A percentile compares a stretch with the other conserved stretches of the same genome.
These are phyloP conservation scores for Oryzias woworae DNA, from an alignment of 2,113 vertebrate genomes.

Conservation along the genomic window DNA sequence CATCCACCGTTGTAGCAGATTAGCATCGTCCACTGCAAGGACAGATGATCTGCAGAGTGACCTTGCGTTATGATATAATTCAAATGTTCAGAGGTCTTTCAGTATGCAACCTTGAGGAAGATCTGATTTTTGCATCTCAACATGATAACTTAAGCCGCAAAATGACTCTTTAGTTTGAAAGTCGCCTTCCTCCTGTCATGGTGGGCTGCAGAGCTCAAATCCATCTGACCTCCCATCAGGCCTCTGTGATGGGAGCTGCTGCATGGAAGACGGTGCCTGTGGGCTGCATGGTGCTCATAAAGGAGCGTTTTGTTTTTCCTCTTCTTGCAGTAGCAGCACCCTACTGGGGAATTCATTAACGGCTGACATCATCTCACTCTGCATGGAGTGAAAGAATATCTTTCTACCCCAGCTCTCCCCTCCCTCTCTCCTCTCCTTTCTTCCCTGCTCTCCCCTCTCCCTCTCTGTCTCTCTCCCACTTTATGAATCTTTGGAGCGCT, in stretches of 20 bases:
- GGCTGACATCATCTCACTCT: conserved; percentile 79
- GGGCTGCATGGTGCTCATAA: conserved; percentile 68
- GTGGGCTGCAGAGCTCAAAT: conserved; percentile 41
- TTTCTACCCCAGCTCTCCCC: conserved; percentile 67
- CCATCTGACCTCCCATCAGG: conserved; percentile 57
- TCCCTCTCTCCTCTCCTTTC: conserved; percentile 19
- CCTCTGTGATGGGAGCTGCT: conserved; percentile 50
- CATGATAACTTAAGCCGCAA: no score
- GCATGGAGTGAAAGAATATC: conserved; percentile 72
- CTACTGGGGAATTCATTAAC: conserved; percentile 79
- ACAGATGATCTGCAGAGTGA: no score
- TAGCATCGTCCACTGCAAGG: no score
- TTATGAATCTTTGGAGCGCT: conserved; percentile 41
- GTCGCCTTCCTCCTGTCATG: conserved; percentile 18
- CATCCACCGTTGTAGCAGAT: no score
- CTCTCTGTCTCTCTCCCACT: conserved; percentile 26
- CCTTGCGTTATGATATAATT: no score
- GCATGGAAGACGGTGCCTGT: conserved; percentile 62
- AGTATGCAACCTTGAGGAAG: no score
- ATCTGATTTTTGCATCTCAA: no score
- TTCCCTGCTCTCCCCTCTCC: conserved; percentile 9
- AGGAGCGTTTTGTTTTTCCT: conserved; percentile 74
- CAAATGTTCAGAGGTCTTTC: no score
- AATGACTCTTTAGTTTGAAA: background rate
- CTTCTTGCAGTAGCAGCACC: conserved; percentile 73